Evolutionary conservation across 2,888 invertebrate species (phyloP), one percentile per base, ranked within the genome.

Genomic region (Xylocampa areola): DNA sequence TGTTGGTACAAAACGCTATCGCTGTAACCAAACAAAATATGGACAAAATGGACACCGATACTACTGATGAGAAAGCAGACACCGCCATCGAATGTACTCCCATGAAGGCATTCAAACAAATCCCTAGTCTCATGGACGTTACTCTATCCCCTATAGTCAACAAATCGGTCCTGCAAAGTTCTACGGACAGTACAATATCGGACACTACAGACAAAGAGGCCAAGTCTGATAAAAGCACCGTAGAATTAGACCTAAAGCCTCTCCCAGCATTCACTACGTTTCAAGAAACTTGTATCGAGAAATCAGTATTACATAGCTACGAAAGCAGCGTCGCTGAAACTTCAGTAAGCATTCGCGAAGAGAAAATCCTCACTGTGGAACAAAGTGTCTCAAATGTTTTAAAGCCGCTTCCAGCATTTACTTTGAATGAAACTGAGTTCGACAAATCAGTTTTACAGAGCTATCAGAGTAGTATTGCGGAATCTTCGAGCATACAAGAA

Each of bases 1-100:
- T 94, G 0, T 63, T 94, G 33, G 94, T 94, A 82, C 87, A 91
- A 3, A 94, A 94, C 47, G 77, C 92, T 0, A 90, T 91, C 37
- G 86, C 91, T 2, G 92, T 90, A 85, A 84, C 88, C 0, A 92
- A 90, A 65, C 76, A 79, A 43, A 74, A n/a, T n/a, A n/a, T 73
- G 5, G 90, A 90, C 23, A 74, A 79, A 19, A 73, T 74, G 13
- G 87, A 88, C 25, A 51, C 68, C 0, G 85, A 87, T 57, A 51
- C 55, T 1, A 17, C 39, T 1, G 25, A 55, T 0, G 86, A 84
- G n/a, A 75, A 60, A 49, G 39, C 80, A 0, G 86, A 87, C 30
- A 75, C 32, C 1, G 71, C 58, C 2, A 80, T 91, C 21, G 87
- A 91, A 80, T 89, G 89, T 57, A 94, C 93, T 16, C 94, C 94